A percentile compares a stretch with the other conserved stretches of the same genome.
phyloP scores from a whole-genome alignment of 2,888 invertebrate species.

The Acheta domesticus region DNA sequence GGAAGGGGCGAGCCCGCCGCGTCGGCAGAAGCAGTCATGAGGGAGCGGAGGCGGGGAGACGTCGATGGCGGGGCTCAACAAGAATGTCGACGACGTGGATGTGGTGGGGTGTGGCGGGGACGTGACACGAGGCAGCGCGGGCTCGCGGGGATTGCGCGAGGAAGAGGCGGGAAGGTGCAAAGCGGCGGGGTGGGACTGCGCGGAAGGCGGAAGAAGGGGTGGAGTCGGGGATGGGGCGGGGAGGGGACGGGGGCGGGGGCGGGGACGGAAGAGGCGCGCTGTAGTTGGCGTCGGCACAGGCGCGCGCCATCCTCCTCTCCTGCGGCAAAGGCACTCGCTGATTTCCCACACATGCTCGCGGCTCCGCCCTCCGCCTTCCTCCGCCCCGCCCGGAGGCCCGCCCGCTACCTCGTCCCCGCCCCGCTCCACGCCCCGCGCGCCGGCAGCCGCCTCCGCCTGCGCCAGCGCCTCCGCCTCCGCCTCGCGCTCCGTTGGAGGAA shows the following conservation, averaged over 20 bases:
- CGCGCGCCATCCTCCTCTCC: no score
- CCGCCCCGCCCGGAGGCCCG: neutral
- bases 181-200: neutral
- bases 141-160: neutral
- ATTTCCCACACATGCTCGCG: conserved; percentile 9
- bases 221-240: neutral
- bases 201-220: neutral
- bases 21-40: no score
- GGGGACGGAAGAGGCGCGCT: neutral
- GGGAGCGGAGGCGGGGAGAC: no score
- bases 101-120: no score
- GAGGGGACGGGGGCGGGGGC: neutral
- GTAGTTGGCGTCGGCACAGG: no score
- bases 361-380: neutral
- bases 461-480: neutral
- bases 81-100: no score
- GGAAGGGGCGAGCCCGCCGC: no score
- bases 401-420: neutral
- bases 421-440: neutral
- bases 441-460: neutral
- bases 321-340: neutral
- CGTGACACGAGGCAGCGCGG: no score
- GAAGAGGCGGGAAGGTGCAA: neutral
- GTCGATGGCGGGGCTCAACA: no score
- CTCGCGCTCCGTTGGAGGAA: neutral